Evolutionary conservation across 1,140 invertebrate species (phyloP), one percentile per base, ranked within the genome.

Genomic region (Saccostrea glomerata): DNA sequence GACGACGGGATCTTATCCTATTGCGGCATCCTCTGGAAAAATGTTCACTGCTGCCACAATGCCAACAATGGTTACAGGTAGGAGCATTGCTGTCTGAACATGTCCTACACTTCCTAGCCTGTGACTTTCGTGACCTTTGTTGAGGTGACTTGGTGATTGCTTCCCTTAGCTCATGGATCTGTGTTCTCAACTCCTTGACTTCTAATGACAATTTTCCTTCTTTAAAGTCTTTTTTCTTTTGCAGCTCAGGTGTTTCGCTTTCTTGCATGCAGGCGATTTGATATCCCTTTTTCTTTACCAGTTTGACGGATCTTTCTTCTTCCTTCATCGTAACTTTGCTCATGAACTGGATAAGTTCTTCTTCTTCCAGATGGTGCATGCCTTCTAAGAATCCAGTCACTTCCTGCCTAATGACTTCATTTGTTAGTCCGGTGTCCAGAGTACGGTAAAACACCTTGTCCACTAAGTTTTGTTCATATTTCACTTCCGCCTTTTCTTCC

Each of bases 1-100:
- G 30, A 89, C 94, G 95, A 58, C 93, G 36, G 96, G 89, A 2
- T 96, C 96, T n/a, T n/a, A n/a, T n/a, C n/a, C n/a, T n/a, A n/a
- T n/a, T n/a, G n/a, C n/a, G n/a, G n/a, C n/a, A n/a, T n/a, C n/a
- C n/a, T n/a, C n/a, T n/a, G 0, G 96, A 55, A 87, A 96, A 95
- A 56, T 93, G 54, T 82, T 94, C 89, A 0, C 96, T 36, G 60
- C 95, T 93, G 15, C 56, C 11, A 17, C 15, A 58, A n/a, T n/a
- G n/a, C 1, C 4, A 58, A 58, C 56, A 58, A 17, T 58, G 56
- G 56, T 58, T 17, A 58, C 1, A 58, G 11, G 15, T 58, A n/a
- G n/a, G n/a, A n/a, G n/a, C n/a, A n/a, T n/a, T n/a, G n/a, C n/a
- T n/a, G n/a, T n/a, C n/a, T n/a, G n/a, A n/a, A n/a, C n/a, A n/a